These are phyloP conservation scores for Ooceraea biroi DNA, from an alignment of 1,140 invertebrate species.

Conservation along the genomic window DNA sequence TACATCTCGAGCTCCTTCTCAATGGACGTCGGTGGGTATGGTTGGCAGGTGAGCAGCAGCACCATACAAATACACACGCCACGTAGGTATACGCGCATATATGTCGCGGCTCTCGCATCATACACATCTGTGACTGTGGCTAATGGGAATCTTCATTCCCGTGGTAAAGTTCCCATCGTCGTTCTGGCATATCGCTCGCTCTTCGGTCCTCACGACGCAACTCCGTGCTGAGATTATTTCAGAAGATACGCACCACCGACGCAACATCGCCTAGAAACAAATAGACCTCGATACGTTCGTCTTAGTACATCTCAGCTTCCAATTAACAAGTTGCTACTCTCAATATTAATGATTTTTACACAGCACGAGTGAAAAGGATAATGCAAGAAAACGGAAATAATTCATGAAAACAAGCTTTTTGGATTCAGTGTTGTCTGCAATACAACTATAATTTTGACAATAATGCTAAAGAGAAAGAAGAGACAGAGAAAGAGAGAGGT, in stretches of 20 bases:
- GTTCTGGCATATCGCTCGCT: conserved; percentile 58
- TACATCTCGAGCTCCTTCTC: conserved; percentile 75
- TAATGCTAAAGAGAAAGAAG: conserved; percentile 8
- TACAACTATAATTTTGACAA: neutral
- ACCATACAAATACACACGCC: conserved; percentile 10
- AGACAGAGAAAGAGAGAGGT: conserved; percentile 58
- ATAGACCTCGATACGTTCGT: neutral
- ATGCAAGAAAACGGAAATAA: neutral
- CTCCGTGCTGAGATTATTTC: conserved; percentile 75
- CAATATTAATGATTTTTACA: neutral
- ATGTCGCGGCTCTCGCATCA: neutral
- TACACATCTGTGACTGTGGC: conserved; percentile 33
- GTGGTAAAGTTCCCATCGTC: conserved; percentile 84
- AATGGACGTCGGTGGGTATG: conserved; percentile 75
- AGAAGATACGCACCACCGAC: conserved; percentile 71
- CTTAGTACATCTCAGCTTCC: neutral
- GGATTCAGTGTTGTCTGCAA: neutral
- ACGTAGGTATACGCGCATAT: neutral
- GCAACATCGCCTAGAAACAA: conserved; percentile 25
- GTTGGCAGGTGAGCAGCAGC: conserved; percentile 61
- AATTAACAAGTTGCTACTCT: neutral
- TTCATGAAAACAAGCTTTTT: too few relatives aligned
- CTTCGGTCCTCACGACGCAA: conserved; percentile 66
- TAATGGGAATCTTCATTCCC: conserved; percentile 77
- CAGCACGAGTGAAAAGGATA: neutral